Evolutionary conservation across 2,888 invertebrate genomes (phyloP), one percentile per base, ranked within the genome.

Genomic region (Agrotis puta): DNA sequence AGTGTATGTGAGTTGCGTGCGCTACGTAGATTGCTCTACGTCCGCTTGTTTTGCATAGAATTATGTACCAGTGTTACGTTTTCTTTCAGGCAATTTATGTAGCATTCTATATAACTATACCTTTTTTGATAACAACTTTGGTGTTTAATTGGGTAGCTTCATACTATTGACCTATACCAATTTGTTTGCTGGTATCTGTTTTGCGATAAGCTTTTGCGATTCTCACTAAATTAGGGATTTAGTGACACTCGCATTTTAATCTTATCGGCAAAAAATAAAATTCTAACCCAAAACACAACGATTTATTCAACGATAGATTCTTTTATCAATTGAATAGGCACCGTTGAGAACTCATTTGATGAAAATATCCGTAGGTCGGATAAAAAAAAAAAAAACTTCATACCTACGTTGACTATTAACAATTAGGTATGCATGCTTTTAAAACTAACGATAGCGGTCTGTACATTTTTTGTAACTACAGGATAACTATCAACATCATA

Each of bases 11-110:
- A 84, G 87, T 88, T 92, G 91, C 92, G 92, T 92, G 91, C 89
- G 91, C 88, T 85, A 85, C 85, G 88, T 89, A 89, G 87, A 88
- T 89, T 88, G 78, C 50, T 79, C 80, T 83, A 87, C 72, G 88
- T 88, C 87, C 86, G 88, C 86, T 88, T 87, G 87, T 86, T 90
- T 90, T 92, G 90, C 91, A 91, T 91, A 88, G 76, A 87, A 88
- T 87, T 85, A 88, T 84, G 76, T 85, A 79, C 65, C 57, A 16
- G 27, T 74, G 63, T 63, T 67, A 68, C 68, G 11, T 66, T 82
- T 80, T 77, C 53, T 71, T 83, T 78, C 50, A 70, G 69, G 24
- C 39, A 57, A 13, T 51, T 24, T 50, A 33, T 27, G 2, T 6
- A 54, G 54, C 24, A 33, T 27, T 54, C 62, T 59, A 39, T 54